A percentile compares a stretch with the other conserved stretches of the same genome.
Conservation (phyloP, 1,140 invertebrate genomes). For the Archegozetes longisetosus region DNA sequence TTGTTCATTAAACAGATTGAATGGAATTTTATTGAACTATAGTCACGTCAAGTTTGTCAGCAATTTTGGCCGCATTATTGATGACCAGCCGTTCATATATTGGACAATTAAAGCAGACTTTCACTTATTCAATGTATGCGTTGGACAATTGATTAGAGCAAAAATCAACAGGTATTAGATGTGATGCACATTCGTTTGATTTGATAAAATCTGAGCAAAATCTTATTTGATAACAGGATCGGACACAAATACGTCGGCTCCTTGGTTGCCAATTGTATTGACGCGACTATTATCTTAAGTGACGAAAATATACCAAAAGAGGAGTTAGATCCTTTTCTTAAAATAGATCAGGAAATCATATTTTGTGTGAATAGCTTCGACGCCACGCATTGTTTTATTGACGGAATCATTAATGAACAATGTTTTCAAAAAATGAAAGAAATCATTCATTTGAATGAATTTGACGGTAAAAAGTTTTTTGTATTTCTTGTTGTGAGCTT, state of each 20-base stretch:
- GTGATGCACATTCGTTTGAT: not conserved
- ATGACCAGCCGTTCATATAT: slow-evolving; percentile 6
- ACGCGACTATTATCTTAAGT: slow-evolving; percentile 6
- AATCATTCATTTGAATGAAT: not conserved
- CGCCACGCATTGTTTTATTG: slow-evolving; percentile 4
- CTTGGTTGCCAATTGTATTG: slow-evolving; percentile 4
- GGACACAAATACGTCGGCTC: slow-evolving; percentile 2
- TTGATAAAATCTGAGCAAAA: not conserved
- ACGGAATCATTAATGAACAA: slow-evolving; percentile 7
- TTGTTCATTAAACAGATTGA: not conserved
- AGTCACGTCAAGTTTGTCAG: slow-evolving; percentile 3
- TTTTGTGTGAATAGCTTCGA: slow-evolving; percentile 6
- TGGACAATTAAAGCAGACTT: slow-evolving; percentile 11
- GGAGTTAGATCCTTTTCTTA: not conserved
- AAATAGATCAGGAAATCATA: slow-evolving; percentile 3
- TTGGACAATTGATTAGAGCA: slow-evolving; percentile 1
- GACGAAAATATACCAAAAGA: slow-evolving; percentile 7
- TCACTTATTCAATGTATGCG: slow-evolving; percentile 3
- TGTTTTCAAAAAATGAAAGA: not conserved
- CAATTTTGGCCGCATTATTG: slow-evolving; percentile 9
- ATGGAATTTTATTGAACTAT: slow-evolving; percentile 2
- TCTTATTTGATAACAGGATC: slow-evolving; percentile 4
- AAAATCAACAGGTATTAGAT: slow-evolving; percentile 3
- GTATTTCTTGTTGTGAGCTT: too few relatives aligned
- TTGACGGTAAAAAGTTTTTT: too few relatives aligned